Conservation (phyloP, 2,113 vertebrate species). For the Hydropotes inermis region DNA sequence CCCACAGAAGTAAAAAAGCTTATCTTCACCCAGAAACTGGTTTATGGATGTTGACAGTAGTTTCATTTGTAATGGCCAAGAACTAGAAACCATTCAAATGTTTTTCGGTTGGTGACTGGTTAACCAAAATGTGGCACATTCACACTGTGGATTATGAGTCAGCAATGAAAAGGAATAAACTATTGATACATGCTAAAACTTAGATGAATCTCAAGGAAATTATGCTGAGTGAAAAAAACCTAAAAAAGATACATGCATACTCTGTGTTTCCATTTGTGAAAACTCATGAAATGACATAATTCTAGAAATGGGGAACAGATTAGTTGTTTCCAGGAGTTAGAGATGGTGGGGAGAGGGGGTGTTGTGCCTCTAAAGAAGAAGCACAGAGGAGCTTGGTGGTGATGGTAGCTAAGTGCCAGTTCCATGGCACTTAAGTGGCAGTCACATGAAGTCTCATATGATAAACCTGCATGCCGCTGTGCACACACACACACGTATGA, state of each 20-base stretch:
- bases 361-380: neutral
- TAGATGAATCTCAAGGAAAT: neutral
- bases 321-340: neutral
- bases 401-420: neutral
- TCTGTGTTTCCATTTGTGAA: neutral
- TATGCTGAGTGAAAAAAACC: neutral
- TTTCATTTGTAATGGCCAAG: neutral
- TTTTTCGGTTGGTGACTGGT: neutral
- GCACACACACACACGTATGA: neutral
- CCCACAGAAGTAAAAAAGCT: neutral
- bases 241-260: neutral
- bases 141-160: neutral
- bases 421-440: too few species aligned
- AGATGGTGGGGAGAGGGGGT: neutral
- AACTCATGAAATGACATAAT: neutral
- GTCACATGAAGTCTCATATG: neutral
- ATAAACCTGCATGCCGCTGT: too few species aligned
- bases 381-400: neutral
- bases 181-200: neutral
- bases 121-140: neutral
- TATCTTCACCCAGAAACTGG: neutral
- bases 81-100: neutral
- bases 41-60: neutral
- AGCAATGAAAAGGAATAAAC: neutral
- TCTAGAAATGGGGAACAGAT: neutral